phyloP scores from a whole-genome alignment of 2,888 invertebrate genomes.

The Asteroscopus sphinx region DNA sequence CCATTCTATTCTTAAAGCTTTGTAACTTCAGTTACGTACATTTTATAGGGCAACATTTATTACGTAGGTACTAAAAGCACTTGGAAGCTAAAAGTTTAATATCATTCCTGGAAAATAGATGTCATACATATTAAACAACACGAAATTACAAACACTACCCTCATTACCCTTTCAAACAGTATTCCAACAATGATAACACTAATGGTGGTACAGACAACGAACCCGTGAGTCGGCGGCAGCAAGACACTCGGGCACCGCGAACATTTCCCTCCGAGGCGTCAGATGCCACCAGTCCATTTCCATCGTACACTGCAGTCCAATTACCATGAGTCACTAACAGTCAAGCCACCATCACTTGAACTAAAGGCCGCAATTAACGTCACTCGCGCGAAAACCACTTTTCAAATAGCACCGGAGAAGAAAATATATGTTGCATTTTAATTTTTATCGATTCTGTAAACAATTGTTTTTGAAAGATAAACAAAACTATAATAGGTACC shows the following conservation, averaged over 20 bases:
- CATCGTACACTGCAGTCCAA: slow-evolving; percentile 57
- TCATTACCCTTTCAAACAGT: neutral
- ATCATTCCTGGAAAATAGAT: too few species aligned
- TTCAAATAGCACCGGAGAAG: slow-evolving; percentile 6
- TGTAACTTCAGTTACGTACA: too few species aligned
- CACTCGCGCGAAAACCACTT: slow-evolving; percentile 26
- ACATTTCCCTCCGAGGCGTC: slow-evolving; percentile 79
- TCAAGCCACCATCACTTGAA: slow-evolving; percentile 28
- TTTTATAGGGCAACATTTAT: too few species aligned
- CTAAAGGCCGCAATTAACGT: slow-evolving; percentile 27
- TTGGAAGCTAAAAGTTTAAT: too few species aligned
- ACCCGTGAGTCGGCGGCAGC: slow-evolving; percentile 91
- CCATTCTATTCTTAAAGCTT: too few species aligned
- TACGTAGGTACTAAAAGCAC: too few species aligned
- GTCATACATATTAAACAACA: too few species aligned
- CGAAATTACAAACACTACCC: too few species aligned
- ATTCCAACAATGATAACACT: neutral
- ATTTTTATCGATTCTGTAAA: slow-evolving; percentile 2
- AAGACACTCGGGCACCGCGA: slow-evolving; percentile 88
- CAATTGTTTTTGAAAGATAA: neutral
- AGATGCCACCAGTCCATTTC: slow-evolving; percentile 88
- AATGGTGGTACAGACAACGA: slow-evolving; percentile 56
- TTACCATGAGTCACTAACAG: slow-evolving; percentile 19
- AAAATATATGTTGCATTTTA: too few species aligned
- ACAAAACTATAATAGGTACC: neutral